Conservation (phyloP, 2,113 vertebrate genomes). For the Urocolius indicus region DNA sequence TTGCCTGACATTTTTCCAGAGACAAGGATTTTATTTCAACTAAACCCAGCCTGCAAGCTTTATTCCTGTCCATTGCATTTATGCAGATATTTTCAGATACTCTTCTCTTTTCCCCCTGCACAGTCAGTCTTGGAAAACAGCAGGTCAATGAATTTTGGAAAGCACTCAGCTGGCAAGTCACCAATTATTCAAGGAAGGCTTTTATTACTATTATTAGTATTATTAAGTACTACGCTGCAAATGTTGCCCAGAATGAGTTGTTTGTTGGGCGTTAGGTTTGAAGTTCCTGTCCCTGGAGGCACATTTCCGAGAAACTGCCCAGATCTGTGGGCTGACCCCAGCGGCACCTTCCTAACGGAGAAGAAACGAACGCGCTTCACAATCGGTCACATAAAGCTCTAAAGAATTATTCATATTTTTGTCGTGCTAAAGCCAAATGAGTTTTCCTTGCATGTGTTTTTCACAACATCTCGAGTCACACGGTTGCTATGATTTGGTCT, state of each 20-base stretch:
- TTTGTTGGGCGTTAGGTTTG: neutral
- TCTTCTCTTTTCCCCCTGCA: neutral
- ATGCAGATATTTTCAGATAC: neutral
- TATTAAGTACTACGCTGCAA: neutral
- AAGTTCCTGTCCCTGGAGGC: constrained; percentile 10
- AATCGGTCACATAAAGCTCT: neutral
- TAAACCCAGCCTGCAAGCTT: neutral
- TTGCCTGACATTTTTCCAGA: neutral
- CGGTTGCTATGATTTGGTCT: neutral
- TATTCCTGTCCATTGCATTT: neutral
- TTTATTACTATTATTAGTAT: constrained; percentile 45
- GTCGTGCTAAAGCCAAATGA: neutral
- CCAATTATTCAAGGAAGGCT: constrained; percentile 29
- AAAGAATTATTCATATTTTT: constrained; percentile 2
- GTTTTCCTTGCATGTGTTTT: constrained; percentile 1
- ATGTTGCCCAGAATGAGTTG: constrained; percentile 21
- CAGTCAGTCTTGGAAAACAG: neutral
- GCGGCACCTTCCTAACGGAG: neutral
- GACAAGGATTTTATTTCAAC: constrained; percentile 7
- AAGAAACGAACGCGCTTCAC: neutral
- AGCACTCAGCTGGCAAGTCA: constrained; percentile 25
- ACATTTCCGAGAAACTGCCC: constrained; percentile 47
- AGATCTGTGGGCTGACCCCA: constrained; percentile 45
- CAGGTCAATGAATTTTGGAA: neutral
- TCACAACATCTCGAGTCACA: neutral